Evolutionary conservation across 2,113 vertebrate genomes (phyloP), one percentile per base, ranked within the genome.

Genomic region (Centropus unirufus): DNA sequence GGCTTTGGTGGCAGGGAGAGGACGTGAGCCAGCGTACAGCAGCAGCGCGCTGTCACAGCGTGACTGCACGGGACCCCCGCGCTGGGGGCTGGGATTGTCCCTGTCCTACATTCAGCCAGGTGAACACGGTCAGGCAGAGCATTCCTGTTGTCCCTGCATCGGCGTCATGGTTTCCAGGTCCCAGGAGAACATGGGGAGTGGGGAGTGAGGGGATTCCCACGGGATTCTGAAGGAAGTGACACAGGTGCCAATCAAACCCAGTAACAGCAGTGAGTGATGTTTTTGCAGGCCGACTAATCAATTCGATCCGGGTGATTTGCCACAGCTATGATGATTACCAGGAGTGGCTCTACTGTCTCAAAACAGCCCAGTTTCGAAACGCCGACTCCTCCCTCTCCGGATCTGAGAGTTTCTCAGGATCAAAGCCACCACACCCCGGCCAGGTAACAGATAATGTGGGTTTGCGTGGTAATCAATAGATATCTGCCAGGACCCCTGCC

Each of bases 281-380:
- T 75, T 87, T 49, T 23, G 29, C 93, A 98, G 98, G 98, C 32
- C 97, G 64, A 0, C 94, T 98, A 42, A 98, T 98, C 93, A 98
- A 98, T 14, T 97, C 98, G 9, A 98, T 98, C 92, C 97, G 98
- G 3, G 98, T 98, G 95, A 85, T 79, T n/a, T 98, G 98, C 44
- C 78, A 76, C 96, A 98, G 89, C 88, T 98, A 98, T 0, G 93
- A 93, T 7, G 98, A 98, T 83, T 98, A 98, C 67, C 94, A 92
- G 76, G 98, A 97, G 67, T 98, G 98, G 98, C 74, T 98, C 44
- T 97, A 98, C 54, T 98, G 97, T 42, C 97, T 98, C 21, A 98
- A 94, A 19, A 93, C 95, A 0, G 75, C 97, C 20, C 96, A 96
- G 91, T 87, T 70, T 57, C 93, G 92, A 19, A 98, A 97, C 0